Conservation (phyloP, 1,140 invertebrate genomes). For the Monomorium pharaonis region DNA sequence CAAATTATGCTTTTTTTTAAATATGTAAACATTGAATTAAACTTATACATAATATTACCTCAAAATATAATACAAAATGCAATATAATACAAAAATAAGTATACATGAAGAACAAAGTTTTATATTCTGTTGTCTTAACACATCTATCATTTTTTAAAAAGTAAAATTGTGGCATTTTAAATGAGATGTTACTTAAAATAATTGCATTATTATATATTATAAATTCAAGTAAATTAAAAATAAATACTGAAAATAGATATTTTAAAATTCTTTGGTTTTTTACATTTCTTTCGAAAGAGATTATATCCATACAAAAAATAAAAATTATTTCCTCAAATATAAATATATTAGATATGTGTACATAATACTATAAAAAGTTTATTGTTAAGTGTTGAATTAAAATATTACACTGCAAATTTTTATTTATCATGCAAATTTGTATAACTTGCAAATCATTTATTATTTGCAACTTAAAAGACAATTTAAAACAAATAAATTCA, state of each 20-base stretch:
- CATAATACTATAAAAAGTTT: conserved; percentile 3
- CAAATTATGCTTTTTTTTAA: conserved; percentile 35
- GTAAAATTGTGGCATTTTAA: neutral
- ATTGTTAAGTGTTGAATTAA: neutral
- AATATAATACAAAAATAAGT: no score
- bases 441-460: neutral
- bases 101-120: no score
- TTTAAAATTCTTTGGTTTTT: neutral
- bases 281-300: neutral
- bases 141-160: neutral
- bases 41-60: neutral
- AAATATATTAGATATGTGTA: neutral
- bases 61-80: no score
- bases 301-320: neutral
- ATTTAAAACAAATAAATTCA: neutral
- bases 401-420: conserved; percentile 1
- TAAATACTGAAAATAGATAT: neutral
- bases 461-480: neutral
- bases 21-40: neutral
- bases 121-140: neutral
- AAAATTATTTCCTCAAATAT: neutral
- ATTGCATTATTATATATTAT: neutral
- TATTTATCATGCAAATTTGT: neutral
- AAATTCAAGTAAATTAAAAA: neutral
- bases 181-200: neutral